Conservation (phyloP, 64 coral and sea anemone genomes). For the Stichodactyla mertensii region DNA sequence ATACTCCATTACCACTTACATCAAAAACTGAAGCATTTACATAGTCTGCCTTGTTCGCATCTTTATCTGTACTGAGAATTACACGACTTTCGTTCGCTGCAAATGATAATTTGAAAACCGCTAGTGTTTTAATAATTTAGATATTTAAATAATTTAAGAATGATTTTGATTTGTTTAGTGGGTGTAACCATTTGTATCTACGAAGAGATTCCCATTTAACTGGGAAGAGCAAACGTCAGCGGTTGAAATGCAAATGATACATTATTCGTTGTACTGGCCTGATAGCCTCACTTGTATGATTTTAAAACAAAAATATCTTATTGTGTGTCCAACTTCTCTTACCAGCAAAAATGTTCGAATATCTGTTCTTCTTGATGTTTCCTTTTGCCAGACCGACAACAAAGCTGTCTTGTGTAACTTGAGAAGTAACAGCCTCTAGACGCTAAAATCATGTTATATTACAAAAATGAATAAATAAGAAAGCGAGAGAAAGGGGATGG, state of each 20-base stretch:
- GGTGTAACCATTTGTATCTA: too few relatives aligned
- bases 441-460: neutral
- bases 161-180: too few relatives aligned
- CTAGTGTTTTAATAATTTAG: too few relatives aligned
- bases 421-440: neutral
- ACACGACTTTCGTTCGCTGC: conserved; percentile 37
- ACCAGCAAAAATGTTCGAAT: neutral
- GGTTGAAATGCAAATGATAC: too few relatives aligned
- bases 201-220: too few relatives aligned
- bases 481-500: too few relatives aligned
- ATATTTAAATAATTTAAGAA: too few relatives aligned
- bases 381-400: neutral
- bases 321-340: neutral
- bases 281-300: too few relatives aligned
- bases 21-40: conserved; percentile 32
- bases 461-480: too few relatives aligned
- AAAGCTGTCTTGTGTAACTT: neutral
- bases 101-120: neutral
- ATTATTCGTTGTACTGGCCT: too few relatives aligned
- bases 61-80: conserved; percentile 20
- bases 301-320: too few relatives aligned
- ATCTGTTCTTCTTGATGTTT: neutral
- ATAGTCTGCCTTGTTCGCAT: conserved; percentile 1
- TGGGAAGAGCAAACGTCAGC: too few relatives aligned
- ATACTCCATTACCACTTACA: neutral